Conservation (phyloP, 1,140 invertebrate genomes). For the Anastrepha ludens region DNA sequence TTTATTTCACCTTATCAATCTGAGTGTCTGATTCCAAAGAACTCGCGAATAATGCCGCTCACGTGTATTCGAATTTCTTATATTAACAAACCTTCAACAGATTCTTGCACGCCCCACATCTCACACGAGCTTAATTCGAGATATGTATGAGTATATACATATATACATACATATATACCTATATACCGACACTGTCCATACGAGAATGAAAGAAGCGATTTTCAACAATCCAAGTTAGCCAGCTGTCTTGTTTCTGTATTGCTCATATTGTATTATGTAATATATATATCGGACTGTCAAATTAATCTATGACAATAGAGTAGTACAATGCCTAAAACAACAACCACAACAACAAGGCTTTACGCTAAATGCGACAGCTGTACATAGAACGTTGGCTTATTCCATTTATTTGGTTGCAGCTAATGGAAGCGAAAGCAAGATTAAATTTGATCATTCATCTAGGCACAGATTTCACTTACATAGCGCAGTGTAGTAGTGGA, state of each 20-base stretch:
- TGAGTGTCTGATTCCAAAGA: too few relatives aligned
- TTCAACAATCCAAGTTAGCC: not conserved
- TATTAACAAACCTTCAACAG: not conserved
- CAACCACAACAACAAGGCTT: not conserved
- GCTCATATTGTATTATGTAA: not conserved
- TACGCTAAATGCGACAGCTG: too few relatives aligned
- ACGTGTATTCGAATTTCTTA: not conserved
- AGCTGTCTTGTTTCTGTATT: not conserved
- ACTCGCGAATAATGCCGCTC: too few relatives aligned
- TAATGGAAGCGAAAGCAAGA: not conserved
- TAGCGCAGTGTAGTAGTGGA: not conserved
- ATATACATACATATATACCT: too few relatives aligned
- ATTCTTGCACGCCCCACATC: not conserved
- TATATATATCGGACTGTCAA: not conserved
- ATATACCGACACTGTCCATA: too few relatives aligned
- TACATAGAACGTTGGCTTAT: too few relatives aligned
- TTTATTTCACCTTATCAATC: too few relatives aligned
- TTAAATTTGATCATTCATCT: not conserved
- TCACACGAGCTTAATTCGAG: too few relatives aligned
- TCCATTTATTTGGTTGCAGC: not conserved
- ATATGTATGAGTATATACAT: too few relatives aligned
- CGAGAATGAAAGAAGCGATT: too few relatives aligned
- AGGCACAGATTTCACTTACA: not conserved
- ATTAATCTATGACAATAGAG: not conserved
- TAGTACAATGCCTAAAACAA: slow-evolving; percentile 15